Percentiles rank a stretch among this genome's conserved stretches.
phyloP scores from a whole-genome alignment of 2,888 invertebrate genomes.

The Mongoloraphidia duomilia region DNA sequence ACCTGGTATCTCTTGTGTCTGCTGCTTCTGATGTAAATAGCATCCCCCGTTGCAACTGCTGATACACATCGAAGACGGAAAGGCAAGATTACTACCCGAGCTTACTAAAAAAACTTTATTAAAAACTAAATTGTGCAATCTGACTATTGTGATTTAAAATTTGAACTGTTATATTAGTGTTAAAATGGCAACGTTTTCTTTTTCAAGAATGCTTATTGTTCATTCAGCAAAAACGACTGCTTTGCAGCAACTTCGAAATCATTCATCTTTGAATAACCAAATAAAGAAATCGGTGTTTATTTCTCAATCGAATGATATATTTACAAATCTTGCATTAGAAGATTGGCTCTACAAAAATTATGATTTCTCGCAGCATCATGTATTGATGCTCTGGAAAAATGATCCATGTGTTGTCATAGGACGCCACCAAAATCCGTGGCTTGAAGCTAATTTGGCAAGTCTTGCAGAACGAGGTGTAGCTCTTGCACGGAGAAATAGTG shows the following conservation, averaged over 20 bases:
- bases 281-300: slow-evolving; percentile 79
- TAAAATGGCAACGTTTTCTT: slow-evolving; percentile 4
- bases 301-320: slow-evolving; percentile 83
- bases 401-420: slow-evolving; percentile 92
- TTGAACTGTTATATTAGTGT: background rate
- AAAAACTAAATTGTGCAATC: too few relatives aligned
- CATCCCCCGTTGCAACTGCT: too few relatives aligned
- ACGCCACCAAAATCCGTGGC: slow-evolving; percentile 92
- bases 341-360: slow-evolving; percentile 89
- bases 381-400: slow-evolving; percentile 86
- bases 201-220: background rate
- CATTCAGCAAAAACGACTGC: slow-evolving; percentile 1
- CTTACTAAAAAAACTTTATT: too few relatives aligned
- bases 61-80: too few relatives aligned
- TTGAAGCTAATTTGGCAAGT: slow-evolving; percentile 68
- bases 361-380: slow-evolving; percentile 67
- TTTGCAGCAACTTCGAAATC: background rate
- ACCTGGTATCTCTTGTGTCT: slow-evolving; percentile 65
- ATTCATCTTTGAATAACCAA: slow-evolving; percentile 25
- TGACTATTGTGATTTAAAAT: background rate
- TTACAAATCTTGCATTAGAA: slow-evolving; percentile 86
- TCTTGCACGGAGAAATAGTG: slow-evolving; percentile 82
- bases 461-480: slow-evolving; percentile 51
- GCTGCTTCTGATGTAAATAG: slow-evolving; percentile 27
- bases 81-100: too few relatives aligned